A percentile compares a stretch with the other conserved stretches of the same genome.
These are phyloP conservation scores for Lordiphosa collinella DNA, from an alignment of 1,140 invertebrate genomes.

Conservation along the genomic window DNA sequence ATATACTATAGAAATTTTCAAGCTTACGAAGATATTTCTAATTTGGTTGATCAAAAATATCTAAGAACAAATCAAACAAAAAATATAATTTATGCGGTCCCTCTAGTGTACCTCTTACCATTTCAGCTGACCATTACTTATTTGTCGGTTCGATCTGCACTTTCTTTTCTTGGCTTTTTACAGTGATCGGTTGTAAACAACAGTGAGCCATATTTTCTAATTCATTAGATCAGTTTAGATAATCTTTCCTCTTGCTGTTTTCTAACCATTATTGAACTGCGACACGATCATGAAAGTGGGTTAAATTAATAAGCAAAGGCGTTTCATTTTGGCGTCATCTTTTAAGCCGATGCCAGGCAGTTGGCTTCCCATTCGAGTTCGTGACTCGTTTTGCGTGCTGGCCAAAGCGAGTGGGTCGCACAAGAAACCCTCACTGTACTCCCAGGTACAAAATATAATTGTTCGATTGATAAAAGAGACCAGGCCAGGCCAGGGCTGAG, in stretches of 20 bases:
- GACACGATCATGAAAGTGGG: slow-evolving; percentile 50
- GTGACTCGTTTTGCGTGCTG: slow-evolving; percentile 68
- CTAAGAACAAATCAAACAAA: too few species aligned
- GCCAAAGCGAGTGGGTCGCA: slow-evolving; percentile 27
- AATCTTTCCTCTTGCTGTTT: slow-evolving; percentile 18
- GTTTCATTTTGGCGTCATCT: slow-evolving; percentile 43
- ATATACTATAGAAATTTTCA: too few species aligned
- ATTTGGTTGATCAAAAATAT: too few species aligned
- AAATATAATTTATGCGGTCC: too few species aligned
- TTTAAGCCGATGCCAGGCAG: slow-evolving; percentile 32
- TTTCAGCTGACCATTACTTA: background rate
- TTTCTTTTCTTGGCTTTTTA: background rate
- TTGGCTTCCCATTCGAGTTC: slow-evolving; percentile 40
- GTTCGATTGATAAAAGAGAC: slow-evolving; percentile 57
- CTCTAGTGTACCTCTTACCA: background rate
- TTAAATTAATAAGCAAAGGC: slow-evolving; percentile 61
- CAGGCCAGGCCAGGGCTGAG: background rate
- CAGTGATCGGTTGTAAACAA: background rate
- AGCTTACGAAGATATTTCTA: too few species aligned
- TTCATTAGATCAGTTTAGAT: slow-evolving; percentile 26
- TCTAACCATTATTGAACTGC: slow-evolving; percentile 28
- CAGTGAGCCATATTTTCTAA: slow-evolving; percentile 9
- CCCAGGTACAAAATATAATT: slow-evolving; percentile 52
- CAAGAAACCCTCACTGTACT: slow-evolving; percentile 30
- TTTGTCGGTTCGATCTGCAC: background rate